Evolutionary conservation across 2,888 invertebrate species (phyloP).

Genomic region (Leptopterna dolabrata): DNA sequence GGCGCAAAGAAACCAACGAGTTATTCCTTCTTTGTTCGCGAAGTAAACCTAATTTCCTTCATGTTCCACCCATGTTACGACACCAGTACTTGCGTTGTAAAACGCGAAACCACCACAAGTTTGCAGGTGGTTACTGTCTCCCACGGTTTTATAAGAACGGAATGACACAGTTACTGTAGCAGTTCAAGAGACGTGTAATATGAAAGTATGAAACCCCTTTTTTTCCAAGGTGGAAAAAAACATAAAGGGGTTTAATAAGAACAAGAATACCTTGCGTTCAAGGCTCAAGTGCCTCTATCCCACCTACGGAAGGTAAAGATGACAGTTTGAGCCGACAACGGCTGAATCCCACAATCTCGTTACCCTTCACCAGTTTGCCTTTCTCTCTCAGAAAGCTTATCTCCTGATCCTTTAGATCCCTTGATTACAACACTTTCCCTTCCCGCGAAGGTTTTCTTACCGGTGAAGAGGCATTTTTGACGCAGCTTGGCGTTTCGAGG

Average conservation of each 20-base stretch:
- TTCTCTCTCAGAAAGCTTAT: not conserved
- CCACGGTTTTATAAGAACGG: not conserved
- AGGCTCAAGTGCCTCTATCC: not conserved
- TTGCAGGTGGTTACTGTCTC: not conserved
- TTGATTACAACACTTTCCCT: not conserved
- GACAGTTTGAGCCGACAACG: slow-evolving; percentile 34
- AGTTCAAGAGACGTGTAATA: not conserved
- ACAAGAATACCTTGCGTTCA: not conserved
- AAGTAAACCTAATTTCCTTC: not conserved
- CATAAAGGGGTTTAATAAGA: not conserved
- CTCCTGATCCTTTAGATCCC: slow-evolving; percentile 16
- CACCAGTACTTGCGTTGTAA: not conserved
- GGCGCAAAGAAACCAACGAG: no score
- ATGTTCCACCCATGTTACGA: not conserved
- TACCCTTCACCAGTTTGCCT: not conserved
- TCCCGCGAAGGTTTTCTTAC: not conserved
- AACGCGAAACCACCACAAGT: not conserved
- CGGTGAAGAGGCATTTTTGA: not conserved
- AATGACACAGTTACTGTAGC: not conserved
- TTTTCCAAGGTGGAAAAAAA: not conserved
- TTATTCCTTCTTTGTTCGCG: not conserved
- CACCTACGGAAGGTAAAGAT: slow-evolving; percentile 1
- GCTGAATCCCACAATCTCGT: slow-evolving; percentile 19
- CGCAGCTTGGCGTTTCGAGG: not conserved
- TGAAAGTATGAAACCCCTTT: not conserved